phyloP scores from a whole-genome alignment of 2,113 vertebrate species.

The Myiozetetes cayanensis region DNA sequence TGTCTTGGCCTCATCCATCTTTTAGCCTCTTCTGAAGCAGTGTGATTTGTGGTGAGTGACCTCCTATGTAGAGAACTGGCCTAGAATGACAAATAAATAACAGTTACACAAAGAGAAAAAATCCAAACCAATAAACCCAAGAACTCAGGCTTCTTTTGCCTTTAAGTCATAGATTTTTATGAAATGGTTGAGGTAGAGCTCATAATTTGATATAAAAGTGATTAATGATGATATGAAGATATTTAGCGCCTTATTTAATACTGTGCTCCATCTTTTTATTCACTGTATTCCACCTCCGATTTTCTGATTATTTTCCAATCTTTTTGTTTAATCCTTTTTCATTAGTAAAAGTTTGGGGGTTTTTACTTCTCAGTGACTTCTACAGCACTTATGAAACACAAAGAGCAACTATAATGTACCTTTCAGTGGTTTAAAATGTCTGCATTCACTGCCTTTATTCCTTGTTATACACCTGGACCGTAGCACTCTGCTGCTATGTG shows the following conservation, averaged over 20 bases:
- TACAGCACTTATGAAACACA: background rate
- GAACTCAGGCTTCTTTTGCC: background rate
- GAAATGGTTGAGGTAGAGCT: background rate
- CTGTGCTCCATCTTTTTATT: background rate
- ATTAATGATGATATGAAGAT: background rate
- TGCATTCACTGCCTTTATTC: background rate
- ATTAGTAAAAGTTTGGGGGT: background rate
- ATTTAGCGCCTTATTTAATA: background rate
- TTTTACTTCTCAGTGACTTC: background rate
- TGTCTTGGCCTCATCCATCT: background rate
- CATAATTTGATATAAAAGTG: background rate
- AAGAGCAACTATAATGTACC: background rate
- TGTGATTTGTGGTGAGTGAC: background rate
- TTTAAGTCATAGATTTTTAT: background rate
- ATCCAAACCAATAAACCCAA: background rate
- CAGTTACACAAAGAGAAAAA: background rate
- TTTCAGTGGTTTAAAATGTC: background rate
- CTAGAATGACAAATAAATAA: background rate
- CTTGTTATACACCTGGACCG: background rate
- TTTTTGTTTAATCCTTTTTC: background rate
- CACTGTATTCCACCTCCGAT: background rate
- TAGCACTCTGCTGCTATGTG: background rate
- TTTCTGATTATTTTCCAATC: background rate
- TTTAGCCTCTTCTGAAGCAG: background rate
- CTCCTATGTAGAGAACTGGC: background rate